These are phyloP conservation scores for Rhinichthys klamathensis DNA, from an alignment of 2,113 vertebrate species.

Conservation along the genomic window DNA sequence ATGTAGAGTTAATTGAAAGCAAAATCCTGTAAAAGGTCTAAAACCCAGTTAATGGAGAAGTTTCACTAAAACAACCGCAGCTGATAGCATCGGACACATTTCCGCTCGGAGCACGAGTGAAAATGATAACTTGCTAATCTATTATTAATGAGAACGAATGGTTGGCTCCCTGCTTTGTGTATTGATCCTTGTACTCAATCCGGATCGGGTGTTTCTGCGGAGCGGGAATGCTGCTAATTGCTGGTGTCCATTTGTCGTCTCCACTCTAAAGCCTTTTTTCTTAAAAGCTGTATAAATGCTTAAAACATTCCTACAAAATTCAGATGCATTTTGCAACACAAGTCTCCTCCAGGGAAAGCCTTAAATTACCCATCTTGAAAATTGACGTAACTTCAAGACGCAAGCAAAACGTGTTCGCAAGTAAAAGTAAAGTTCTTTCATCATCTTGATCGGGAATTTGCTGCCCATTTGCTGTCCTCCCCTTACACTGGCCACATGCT, in stretches of 20 bases:
- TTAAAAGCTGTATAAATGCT: conserved; percentile 41
- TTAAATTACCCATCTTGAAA: conserved; percentile 24
- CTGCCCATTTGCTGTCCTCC: neutral
- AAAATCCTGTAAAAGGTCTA: conserved; percentile 72
- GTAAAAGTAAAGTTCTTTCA: conserved; percentile 29
- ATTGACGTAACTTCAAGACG: neutral
- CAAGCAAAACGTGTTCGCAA: neutral
- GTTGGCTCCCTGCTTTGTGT: conserved; percentile 67
- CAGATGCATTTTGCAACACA: conserved; percentile 30
- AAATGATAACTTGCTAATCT: conserved; percentile 78
- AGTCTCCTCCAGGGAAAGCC: conserved; percentile 15
- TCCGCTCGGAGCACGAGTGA: conserved; percentile 72
- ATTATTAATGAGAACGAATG: conserved; percentile 81
- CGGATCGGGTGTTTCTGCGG: conserved; percentile 60
- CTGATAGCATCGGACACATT: conserved; percentile 75
- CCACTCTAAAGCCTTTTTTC: conserved; percentile 25
- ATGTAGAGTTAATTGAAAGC: conserved; percentile 75
- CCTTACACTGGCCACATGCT: conserved; percentile 9
- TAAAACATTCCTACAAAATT: conserved; percentile 29
- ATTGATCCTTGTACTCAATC: conserved; percentile 74
- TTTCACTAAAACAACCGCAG: conserved; percentile 72
- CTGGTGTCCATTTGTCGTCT: conserved; percentile 65
- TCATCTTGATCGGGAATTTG: neutral
- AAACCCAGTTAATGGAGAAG: conserved; percentile 75
- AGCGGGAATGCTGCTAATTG: conserved; percentile 68